Conservation (phyloP, 2,888 invertebrate genomes). For the Onthophagus sagittarius region DNA sequence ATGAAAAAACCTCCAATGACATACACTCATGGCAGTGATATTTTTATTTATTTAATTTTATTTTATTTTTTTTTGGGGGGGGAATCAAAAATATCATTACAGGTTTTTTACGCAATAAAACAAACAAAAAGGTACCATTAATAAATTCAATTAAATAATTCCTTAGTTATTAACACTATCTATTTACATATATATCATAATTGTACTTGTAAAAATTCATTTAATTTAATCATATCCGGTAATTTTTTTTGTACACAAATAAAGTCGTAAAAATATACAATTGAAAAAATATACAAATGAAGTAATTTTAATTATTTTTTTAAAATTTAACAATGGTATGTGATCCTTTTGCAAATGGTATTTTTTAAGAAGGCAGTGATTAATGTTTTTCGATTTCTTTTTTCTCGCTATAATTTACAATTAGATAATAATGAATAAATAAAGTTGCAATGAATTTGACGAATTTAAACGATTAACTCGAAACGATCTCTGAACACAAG, state of each 20-base stretch:
- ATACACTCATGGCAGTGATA: conserved; percentile 30
- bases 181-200: conserved; percentile 30
- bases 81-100: conserved; percentile 28
- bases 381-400: conserved; percentile 5
- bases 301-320: background rate
- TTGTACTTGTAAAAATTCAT: conserved; percentile 35
- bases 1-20: conserved; percentile 25
- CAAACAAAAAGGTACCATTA: conserved; percentile 24
- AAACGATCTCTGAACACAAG: background rate
- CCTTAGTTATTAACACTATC: conserved; percentile 29
- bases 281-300: conserved; percentile 20
- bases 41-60: conserved; percentile 22
- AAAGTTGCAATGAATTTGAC: background rate
- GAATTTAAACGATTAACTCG: background rate
- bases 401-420: background rate
- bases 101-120: conserved; percentile 23
- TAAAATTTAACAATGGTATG: conserved; percentile 18
- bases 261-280: conserved; percentile 22
- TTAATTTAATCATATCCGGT: conserved; percentile 20
- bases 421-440: background rate
- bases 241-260: conserved; percentile 21
- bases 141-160: conserved; percentile 18
- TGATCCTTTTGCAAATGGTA: conserved; percentile 6
- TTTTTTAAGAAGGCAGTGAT: conserved; percentile 21
- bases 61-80: background rate